Evolutionary conservation across 2,113 vertebrate species (phyloP).

Genomic region (Clarias batrachus): DNA sequence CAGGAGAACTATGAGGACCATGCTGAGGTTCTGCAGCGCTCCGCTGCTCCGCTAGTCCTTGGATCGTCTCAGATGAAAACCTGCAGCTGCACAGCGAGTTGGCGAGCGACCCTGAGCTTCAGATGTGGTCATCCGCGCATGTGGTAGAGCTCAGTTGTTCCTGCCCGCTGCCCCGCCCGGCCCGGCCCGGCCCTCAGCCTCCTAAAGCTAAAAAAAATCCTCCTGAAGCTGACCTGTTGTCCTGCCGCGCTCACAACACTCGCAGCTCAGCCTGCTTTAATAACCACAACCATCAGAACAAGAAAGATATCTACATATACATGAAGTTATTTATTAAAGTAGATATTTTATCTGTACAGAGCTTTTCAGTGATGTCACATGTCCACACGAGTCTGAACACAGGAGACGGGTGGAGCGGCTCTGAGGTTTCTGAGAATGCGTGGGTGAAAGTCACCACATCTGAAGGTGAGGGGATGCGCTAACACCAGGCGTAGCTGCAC

Average conservation of each 20-base stretch:
- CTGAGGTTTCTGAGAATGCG: neutral
- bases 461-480: neutral
- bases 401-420: neutral
- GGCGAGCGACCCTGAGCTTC: constrained; percentile 62
- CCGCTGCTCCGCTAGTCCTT: neutral
- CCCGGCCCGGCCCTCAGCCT: constrained; percentile 48
- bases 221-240: neutral
- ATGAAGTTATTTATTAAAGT: too few species aligned
- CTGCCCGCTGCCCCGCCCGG: constrained; percentile 54
- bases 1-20: constrained; percentile 2
- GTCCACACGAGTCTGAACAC: neutral
- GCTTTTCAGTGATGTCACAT: neutral
- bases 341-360: neutral
- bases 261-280: neutral
- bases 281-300: neutral
- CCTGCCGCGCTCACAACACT: neutral
- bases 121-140: constrained; percentile 70
- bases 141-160: constrained; percentile 71
- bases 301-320: too few species aligned
- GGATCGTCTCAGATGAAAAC: constrained; percentile 51
- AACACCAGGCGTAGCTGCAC: neutral
- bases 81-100: constrained; percentile 66
- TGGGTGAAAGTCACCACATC: neutral
- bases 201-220: neutral
- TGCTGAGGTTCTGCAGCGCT: neutral